Evolutionary conservation across 2,888 invertebrate species (phyloP), one percentile per base, ranked within the genome.

Genomic region (Watsonalla binaria): DNA sequence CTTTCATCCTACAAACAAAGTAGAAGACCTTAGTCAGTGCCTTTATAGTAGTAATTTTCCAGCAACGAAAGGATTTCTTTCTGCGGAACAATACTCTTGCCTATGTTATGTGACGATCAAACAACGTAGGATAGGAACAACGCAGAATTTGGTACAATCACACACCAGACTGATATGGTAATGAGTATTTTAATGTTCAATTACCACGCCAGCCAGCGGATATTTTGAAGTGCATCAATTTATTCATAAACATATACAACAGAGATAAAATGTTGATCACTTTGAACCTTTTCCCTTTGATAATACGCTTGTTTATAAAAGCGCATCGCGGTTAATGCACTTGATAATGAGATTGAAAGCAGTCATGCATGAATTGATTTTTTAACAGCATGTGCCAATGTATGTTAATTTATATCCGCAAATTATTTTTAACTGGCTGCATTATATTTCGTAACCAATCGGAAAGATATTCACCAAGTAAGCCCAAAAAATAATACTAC

Each of bases 291-390:
- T 13, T 6, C 6, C 4, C 34, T 47, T 51, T 48, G 15, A 33
- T 6, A 47, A 51, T 53, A 24, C 37, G 50, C 37, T 51, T 8
- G 0, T 14, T 53, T 42, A 39, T 33, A 46, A 6, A 57, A 51
- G 48, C 51, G 55, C 52, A 14, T 24, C 47, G 50, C 34, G 56
- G 46, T 54, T 52, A 42, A 51, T 57, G 51, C 39, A 55, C 56
- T 65, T 54, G 53, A 53, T 67, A 68, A 74, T 69, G 74, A 81
- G 72, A 83, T 78, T 67, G 82, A 84, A 86, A 84, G 83, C 81
- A 70, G 73, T 72, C 70, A 75, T 64, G 72, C 69, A 69, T 70
- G 75, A 69, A 78, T 73, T 63, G 75, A 76, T 74, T 75, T 75
- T 72, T 61, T 59, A 67, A 66, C 63, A 65, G 68, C 68, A 80